A percentile compares a stretch with the other conserved stretches of the same genome.
phyloP scores from a whole-genome alignment of 2,797 vertebrate genomes.

The Coregonus ussuriensis region DNA sequence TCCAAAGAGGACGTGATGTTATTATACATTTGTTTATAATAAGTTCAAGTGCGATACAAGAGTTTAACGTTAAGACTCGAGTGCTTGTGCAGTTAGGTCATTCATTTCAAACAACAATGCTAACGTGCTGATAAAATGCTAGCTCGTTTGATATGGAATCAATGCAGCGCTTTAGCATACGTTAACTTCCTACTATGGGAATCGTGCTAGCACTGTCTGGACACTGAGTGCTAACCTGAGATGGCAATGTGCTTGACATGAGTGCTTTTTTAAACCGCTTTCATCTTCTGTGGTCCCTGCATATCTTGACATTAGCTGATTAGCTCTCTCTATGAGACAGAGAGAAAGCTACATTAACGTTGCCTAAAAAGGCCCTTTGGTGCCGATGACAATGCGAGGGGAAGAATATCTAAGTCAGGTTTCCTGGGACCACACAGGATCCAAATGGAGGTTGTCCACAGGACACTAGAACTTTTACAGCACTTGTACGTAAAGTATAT shows the following conservation, averaged over 20 bases:
- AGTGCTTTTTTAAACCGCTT: conserved; percentile 42
- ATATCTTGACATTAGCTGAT: conserved; percentile 60
- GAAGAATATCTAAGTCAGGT: conserved; percentile 41
- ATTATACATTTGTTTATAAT: conserved; percentile 34
- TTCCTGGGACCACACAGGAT: conserved; percentile 61
- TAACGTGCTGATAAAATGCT: conserved; percentile 4
- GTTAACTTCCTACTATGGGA: conserved; percentile 15
- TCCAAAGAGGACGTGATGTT: conserved; percentile 9
- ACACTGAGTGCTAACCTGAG: conserved; percentile 12
- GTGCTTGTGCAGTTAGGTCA: conserved; percentile 11
- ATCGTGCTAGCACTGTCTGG: background rate
- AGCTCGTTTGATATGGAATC: background rate
- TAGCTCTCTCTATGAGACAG: conserved; percentile 50
- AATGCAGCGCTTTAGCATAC: conserved; percentile 8
- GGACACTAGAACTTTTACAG: conserved; percentile 41
- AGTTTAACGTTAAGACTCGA: conserved; percentile 7
- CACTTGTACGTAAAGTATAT: conserved; percentile 4
- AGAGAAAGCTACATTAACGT: conserved; percentile 62
- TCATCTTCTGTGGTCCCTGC: conserved; percentile 38
- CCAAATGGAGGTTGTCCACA: conserved; percentile 44
- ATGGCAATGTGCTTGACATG: conserved; percentile 14
- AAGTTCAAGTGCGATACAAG: conserved; percentile 8
- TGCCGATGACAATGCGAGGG: conserved; percentile 42
- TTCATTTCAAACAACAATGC: conserved; percentile 12
- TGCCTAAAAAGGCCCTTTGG: conserved; percentile 74